Conservation (phyloP, 2,113 vertebrate species). For the Caranx ignobilis region DNA sequence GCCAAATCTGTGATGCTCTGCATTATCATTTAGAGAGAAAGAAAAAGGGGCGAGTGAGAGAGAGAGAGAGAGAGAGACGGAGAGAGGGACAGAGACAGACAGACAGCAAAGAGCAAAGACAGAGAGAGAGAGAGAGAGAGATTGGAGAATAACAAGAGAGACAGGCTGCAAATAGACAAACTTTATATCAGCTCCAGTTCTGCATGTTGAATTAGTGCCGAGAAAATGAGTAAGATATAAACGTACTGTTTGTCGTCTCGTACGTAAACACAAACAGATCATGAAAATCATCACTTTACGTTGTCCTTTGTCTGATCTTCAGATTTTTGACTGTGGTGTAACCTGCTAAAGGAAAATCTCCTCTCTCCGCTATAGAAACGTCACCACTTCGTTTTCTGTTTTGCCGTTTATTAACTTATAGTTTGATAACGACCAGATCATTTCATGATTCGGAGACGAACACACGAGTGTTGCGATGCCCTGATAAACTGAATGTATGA, state of each 20-base stretch:
- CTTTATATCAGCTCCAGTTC: constrained; percentile 18
- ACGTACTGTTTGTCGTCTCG: not conserved
- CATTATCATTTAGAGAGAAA: constrained; percentile 86
- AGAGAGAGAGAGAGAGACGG: constrained; percentile 9
- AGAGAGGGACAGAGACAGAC: not conserved
- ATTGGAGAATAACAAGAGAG: constrained; percentile 17
- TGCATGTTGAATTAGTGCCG: not conserved
- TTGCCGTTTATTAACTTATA: too few species aligned
- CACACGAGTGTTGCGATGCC: not conserved
- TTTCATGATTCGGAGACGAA: not conserved
- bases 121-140: constrained; percentile 7
- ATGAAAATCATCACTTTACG: not conserved
- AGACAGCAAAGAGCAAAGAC: not conserved
- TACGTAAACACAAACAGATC: not conserved
- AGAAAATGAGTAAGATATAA: not conserved
- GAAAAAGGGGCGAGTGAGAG: constrained; percentile 13
- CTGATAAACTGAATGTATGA: not conserved
- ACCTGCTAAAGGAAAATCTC: too few species aligned
- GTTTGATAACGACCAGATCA: not conserved
- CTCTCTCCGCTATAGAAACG: too few species aligned
- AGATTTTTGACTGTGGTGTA: too few species aligned
- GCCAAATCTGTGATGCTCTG: constrained; percentile 91
- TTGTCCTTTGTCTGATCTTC: too few species aligned
- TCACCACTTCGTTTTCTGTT: not conserved
- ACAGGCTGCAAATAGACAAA: constrained; percentile 18